These are phyloP conservation scores for Orycteropus afer DNA, from an alignment of 2,113 vertebrate genomes.

Conservation along the genomic window DNA sequence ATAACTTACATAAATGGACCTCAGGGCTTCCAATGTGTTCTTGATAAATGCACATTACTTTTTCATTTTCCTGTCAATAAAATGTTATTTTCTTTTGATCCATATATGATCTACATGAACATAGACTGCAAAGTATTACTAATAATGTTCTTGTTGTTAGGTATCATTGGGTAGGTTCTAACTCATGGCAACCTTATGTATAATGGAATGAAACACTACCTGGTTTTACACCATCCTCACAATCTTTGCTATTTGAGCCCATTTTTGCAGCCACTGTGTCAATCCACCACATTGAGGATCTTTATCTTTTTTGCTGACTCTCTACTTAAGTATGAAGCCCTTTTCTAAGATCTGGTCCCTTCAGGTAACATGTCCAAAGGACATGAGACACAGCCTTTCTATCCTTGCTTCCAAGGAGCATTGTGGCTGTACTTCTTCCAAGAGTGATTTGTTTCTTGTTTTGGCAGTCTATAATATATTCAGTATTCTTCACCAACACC, in stretches of 20 bases:
- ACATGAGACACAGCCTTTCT: not conserved
- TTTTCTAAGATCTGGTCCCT: not conserved
- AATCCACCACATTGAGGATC: not conserved
- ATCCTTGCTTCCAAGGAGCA: not conserved
- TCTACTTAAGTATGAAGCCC: not conserved
- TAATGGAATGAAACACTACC: too few species aligned
- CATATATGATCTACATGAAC: not conserved
- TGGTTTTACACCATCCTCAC: too few species aligned
- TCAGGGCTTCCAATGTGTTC: not conserved
- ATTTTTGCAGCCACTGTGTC: not conserved
- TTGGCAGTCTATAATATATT: not conserved
- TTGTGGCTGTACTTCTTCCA: too few species aligned
- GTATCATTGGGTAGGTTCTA: too few species aligned
- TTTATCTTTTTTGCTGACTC: not conserved
- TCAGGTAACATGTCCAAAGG: not conserved
- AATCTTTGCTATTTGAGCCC: too few species aligned
- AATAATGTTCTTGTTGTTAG: too few species aligned
- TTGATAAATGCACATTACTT: not conserved
- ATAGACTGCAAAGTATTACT: not conserved
- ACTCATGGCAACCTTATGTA: too few species aligned
- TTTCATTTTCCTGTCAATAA: conserved; percentile 26
- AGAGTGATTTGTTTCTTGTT: not conserved
- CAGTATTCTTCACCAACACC: not conserved
- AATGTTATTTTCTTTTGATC: not conserved
- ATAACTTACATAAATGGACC: not conserved